Percentiles rank a stretch among this genome's conserved stretches.
These are phyloP conservation scores for Tiliacea citrago DNA, from an alignment of 2,888 invertebrate species.

Conservation along the genomic window DNA sequence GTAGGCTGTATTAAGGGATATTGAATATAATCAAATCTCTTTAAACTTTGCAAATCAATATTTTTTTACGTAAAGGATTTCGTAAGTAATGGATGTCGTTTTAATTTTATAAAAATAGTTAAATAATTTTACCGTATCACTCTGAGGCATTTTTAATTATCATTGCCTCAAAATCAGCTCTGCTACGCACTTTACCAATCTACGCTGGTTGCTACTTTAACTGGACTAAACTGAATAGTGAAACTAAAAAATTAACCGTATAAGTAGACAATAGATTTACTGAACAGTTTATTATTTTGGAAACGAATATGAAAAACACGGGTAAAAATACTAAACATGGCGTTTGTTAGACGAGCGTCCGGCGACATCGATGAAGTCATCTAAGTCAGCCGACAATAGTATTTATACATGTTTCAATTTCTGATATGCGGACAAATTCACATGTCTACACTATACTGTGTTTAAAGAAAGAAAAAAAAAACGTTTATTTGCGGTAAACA, in stretches of 20 bases:
- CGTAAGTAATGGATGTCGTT: not conserved
- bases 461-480: too few relatives aligned
- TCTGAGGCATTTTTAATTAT: not conserved
- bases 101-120: constrained; percentile 1
- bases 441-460: not conserved
- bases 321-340: constrained; percentile 11
- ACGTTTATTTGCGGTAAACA: too few relatives aligned
- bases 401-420: constrained; percentile 45
- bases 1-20: not conserved
- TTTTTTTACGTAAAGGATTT: not conserved
- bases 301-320: constrained; percentile 5
- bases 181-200: not conserved
- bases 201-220: not conserved
- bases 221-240: not conserved
- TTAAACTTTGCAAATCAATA: not conserved
- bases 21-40: not conserved
- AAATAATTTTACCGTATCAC: not conserved
- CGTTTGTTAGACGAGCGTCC: constrained; percentile 7
- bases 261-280: not conserved
- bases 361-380: constrained; percentile 40
- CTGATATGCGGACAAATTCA: constrained; percentile 6
- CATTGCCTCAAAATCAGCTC: not conserved
- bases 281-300: constrained; percentile 25
- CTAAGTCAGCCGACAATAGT: constrained; percentile 37
- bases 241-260: not conserved